Conservation (phyloP, 2,797 vertebrate genomes). For the Oreortyx pictus region DNA sequence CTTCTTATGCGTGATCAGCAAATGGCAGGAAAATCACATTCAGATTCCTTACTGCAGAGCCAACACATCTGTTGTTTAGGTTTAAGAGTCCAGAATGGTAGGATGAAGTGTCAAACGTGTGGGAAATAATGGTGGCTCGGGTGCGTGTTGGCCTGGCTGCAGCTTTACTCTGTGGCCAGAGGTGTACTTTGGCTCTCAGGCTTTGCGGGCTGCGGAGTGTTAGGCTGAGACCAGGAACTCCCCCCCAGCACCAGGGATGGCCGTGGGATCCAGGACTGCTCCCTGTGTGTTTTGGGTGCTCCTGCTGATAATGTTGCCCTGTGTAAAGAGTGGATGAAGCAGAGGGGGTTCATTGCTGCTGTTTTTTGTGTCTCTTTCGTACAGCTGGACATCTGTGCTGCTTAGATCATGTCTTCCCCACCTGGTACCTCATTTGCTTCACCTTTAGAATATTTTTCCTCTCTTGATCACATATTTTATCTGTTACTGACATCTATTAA, state of each 20-base stretch:
- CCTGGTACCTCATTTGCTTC: not conserved
- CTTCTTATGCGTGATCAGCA: not conserved
- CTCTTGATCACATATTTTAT: not conserved
- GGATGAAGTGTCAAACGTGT: accelerated
- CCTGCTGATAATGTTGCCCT: not conserved
- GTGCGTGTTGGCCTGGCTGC: not conserved
- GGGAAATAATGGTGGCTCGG: accelerated
- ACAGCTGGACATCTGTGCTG: not conserved
- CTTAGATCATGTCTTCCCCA: not conserved
- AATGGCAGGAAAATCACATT: not conserved
- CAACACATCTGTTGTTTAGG: constrained; percentile 22
- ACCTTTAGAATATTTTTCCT: not conserved
- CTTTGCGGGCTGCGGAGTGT: not conserved
- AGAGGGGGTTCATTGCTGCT: not conserved
- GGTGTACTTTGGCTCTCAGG: not conserved
- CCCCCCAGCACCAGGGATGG: not conserved
- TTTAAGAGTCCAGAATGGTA: constrained; percentile 28
- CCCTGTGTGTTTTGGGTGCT: not conserved
- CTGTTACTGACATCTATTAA: not conserved
- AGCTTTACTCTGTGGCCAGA: not conserved
- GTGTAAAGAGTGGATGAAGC: not conserved
- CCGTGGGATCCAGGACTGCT: no score
- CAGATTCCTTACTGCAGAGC: not conserved
- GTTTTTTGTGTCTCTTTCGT: not conserved
- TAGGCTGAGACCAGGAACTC: not conserved